phyloP scores from a whole-genome alignment of 2,113 vertebrate species.

The Ursus arctos region DNA sequence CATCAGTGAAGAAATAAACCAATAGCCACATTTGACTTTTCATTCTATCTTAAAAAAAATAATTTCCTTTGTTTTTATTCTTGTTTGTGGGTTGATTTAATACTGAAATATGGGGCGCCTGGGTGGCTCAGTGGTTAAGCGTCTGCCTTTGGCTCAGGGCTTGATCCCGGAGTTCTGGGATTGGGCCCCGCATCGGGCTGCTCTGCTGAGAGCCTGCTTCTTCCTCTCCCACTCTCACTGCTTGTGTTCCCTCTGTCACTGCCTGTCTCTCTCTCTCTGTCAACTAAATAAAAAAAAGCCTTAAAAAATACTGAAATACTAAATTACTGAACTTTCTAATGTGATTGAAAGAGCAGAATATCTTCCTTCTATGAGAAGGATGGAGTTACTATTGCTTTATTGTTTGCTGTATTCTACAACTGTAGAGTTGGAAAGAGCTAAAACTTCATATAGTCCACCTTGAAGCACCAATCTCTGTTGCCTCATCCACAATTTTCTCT shows the following conservation, averaged over 20 bases:
- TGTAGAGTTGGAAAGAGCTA: background rate
- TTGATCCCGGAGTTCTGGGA: too few species aligned
- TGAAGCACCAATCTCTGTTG: background rate
- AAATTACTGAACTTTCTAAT: slow-evolving; percentile 18
- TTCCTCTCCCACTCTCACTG: too few species aligned
- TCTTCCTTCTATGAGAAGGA: slow-evolving; percentile 3
- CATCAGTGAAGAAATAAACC: background rate
- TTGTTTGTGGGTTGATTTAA: background rate
- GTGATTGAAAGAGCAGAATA: background rate
- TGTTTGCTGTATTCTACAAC: background rate
- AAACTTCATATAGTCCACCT: background rate
- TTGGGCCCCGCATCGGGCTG: too few species aligned
- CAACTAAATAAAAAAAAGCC: too few species aligned
- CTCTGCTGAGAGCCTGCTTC: too few species aligned
- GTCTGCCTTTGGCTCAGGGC: too few species aligned
- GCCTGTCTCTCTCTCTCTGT: too few species aligned
- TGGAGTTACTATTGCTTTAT: background rate
- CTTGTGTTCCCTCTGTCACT: too few species aligned
- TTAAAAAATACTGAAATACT: background rate
- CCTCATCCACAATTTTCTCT: slow-evolving; percentile 14
- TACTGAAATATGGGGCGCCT: background rate
- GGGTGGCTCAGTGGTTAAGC: too few species aligned
- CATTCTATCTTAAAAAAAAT: background rate
- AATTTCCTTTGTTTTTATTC: background rate
- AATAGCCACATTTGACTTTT: background rate